phyloP scores from a whole-genome alignment of 2,888 invertebrate genomes.

The Pimpla rufipes region DNA sequence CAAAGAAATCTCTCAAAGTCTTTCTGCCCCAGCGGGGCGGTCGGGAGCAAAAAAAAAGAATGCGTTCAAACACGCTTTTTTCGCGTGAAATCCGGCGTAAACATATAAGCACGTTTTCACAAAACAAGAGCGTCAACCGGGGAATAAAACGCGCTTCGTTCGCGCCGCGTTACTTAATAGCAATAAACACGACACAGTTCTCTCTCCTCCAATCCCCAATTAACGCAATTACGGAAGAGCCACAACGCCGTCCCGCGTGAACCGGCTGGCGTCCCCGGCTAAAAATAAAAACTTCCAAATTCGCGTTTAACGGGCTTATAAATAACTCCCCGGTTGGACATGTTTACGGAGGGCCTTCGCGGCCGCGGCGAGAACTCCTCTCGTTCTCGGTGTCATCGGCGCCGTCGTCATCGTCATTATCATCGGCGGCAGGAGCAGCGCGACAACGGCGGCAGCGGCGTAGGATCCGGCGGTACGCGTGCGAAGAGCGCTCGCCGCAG shows the following conservation, averaged over 20 bases:
- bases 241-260: too few relatives aligned
- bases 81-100: too few relatives aligned
- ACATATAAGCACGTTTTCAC: too few relatives aligned
- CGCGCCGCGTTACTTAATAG: too few relatives aligned
- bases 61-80: too few relatives aligned
- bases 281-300: conserved; percentile 16
- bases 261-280: not conserved
- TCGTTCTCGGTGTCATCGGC: conserved; percentile 26
- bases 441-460: not conserved
- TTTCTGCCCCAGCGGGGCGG: too few relatives aligned
- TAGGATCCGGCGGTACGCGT: not conserved
- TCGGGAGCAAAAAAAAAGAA: too few relatives aligned
- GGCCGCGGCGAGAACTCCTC: not conserved
- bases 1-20: too few relatives aligned
- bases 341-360: not conserved
- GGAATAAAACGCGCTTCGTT: too few relatives aligned
- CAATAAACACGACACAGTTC: too few relatives aligned
- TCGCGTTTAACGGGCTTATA: conserved; percentile 2
- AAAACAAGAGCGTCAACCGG: too few relatives aligned
- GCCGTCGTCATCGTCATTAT: conserved; percentile 49
- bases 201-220: not conserved
- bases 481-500: too few relatives aligned
- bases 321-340: not conserved
- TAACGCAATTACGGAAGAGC: not conserved
- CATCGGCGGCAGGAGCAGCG: conserved; percentile 22